These are phyloP conservation scores for Typhlichthys eigenmanni DNA, from an alignment of 2,797 vertebrate genomes.

Conservation along the genomic window DNA sequence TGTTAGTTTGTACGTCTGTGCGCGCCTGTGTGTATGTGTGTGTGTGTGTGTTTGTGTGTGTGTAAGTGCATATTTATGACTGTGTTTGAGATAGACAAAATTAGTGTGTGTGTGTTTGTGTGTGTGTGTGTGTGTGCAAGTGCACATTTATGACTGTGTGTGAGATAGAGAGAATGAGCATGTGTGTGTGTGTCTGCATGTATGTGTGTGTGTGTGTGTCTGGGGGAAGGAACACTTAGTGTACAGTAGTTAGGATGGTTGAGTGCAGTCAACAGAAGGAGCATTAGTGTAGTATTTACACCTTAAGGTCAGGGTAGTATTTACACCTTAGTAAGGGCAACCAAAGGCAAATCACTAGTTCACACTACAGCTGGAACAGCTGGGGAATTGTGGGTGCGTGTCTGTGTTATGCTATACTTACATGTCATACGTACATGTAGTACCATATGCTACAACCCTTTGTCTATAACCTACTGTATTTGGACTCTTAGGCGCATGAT, in stretches of 20 bases:
- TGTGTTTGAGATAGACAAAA: background rate
- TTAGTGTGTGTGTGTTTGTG: conserved; percentile 15
- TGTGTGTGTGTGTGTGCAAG: background rate
- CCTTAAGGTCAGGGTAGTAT: conserved; percentile 75
- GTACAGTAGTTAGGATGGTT: conserved; percentile 46
- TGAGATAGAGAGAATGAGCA: conserved; percentile 4
- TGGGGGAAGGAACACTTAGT: background rate
- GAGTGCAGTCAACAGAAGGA: conserved; percentile 59
- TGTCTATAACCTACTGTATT: too few species aligned
- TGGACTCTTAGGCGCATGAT: too few species aligned
- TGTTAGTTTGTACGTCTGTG: conserved; percentile 18
- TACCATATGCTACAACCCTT: background rate
- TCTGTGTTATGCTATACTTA: conserved; percentile 3
- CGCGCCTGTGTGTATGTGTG: conserved; percentile 19
- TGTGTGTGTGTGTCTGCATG: conserved; percentile 2
- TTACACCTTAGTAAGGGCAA: conserved; percentile 77
- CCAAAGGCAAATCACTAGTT: conserved; percentile 48
- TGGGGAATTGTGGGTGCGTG: conserved; percentile 28
- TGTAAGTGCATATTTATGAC: conserved; percentile 10
- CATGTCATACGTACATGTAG: background rate
- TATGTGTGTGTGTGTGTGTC: background rate
- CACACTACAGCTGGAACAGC: conserved; percentile 43
- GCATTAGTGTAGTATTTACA: conserved; percentile 79
- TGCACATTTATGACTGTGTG: conserved; percentile 14
- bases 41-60: conserved; percentile 2